Conservation (phyloP, 2,888 invertebrate genomes). For the Conops quadrifasciatus region DNA sequence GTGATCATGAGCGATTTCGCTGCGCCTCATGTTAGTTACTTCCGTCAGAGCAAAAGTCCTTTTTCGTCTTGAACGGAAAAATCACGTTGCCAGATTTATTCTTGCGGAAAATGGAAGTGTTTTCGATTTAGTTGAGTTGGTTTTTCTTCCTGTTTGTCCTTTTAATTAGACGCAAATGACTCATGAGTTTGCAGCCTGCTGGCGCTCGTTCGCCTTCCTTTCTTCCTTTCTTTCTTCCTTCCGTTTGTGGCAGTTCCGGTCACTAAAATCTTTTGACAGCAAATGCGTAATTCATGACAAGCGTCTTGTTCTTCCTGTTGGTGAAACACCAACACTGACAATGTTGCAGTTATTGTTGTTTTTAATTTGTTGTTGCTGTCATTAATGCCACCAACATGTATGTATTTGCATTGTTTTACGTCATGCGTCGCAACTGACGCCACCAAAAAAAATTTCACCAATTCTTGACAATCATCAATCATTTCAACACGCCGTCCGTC, state of each 20-base stretch:
- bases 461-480: constrained; percentile 56
- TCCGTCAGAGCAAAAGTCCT: no score
- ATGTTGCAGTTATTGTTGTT: constrained; percentile 14
- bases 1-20: no score
- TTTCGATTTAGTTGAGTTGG: background rate
- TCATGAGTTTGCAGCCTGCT: constrained; percentile 19
- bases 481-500: constrained; percentile 51
- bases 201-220: no score
- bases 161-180: constrained; percentile 38
- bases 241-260: constrained; percentile 12
- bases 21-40: no score
- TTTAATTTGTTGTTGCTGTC: background rate
- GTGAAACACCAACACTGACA: background rate
- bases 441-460: background rate
- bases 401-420: constrained; percentile 12
- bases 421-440: background rate
- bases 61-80: no score
- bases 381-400: background rate
- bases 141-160: background rate
- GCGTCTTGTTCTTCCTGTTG: background rate
- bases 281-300: constrained; percentile 11
- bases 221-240: constrained; percentile 7
- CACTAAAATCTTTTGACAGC: background rate
- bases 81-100: no score
- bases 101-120: no score